phyloP scores from a whole-genome alignment of 2,113 vertebrate species.

The Tupaia chinensis region DNA sequence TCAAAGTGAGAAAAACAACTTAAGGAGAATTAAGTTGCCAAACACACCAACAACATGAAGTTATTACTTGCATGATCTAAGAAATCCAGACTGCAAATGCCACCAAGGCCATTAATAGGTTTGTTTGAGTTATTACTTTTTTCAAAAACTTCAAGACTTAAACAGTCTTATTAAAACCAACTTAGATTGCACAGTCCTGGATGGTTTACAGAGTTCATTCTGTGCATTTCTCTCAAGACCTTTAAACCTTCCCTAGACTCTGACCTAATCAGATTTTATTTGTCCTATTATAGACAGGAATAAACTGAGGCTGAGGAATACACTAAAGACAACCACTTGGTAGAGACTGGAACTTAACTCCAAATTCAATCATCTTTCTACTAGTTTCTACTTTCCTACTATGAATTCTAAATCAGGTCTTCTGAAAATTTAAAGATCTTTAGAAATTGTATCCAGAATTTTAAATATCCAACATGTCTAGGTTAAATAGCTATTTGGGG shows the following conservation, averaged over 20 bases:
- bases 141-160: background rate
- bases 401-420: conserved; percentile 50
- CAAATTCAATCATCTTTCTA: background rate
- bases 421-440: background rate
- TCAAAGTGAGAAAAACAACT: background rate
- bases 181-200: background rate
- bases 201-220: background rate
- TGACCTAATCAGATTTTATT: background rate
- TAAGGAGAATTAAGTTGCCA: background rate
- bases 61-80: background rate
- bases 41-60: background rate
- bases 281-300: background rate
- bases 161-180: background rate
- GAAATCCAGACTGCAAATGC: background rate
- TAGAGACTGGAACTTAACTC: background rate
- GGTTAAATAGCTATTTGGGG: background rate
- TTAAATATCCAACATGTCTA: background rate
- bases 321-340: background rate
- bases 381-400: background rate
- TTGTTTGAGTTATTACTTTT: background rate
- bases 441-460: conserved; percentile 4
- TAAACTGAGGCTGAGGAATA: background rate
- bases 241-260: background rate
- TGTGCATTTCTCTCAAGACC: background rate
- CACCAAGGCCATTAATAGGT: background rate